Base-by-base conservation (phyloP, 2,888 invertebrate species). In the Plagodis pulveraria region DNA sequence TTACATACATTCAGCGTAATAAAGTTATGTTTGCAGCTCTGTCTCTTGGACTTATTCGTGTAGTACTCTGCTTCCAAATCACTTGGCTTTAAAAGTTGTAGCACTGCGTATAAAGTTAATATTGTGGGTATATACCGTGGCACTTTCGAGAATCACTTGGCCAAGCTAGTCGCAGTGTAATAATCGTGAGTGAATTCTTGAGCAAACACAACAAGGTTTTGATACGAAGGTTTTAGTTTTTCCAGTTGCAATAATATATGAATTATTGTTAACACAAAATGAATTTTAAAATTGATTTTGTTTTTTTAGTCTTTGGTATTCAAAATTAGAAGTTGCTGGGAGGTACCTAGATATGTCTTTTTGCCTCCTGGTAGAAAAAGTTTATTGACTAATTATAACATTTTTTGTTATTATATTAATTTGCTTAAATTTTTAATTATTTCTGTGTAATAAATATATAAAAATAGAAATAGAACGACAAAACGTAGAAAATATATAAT, bases 1-100 rank as follows among this genome's bases (percentile, higher is more conserved):
- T 86, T 83, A 83, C 84, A 85, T 84, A 82, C 79, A 86, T 86
- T 83, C 73, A 71, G 73, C 75, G 72, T 80, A 83, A 86, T 86
- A 87, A 84, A 86, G 78, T 84, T 77, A 81, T 86, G 82, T 83
- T 78, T 78, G 69, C 76, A 75, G 71, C 73, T 77, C 69, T 69
- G 58, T 63, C 56, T 72, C 67, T 69, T 56, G 64, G 56, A 61
- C 66, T 68, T 66, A 70, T 71, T 67, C 49, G 59, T 40, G 58
- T 55, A 70, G 64, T 63, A 62, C 73, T 70, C 70, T 70, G 67
- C 74, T 76, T 75, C 63, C 63, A n/a, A 45, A 48, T 38, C 54
- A 32, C 61, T 67, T 57, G 40, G 58, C 56, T 51, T 65, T 50
- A 54, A 56, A 65, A 55, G 46, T 44, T 40, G 54, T 22, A 40